A percentile compares a stretch with the other conserved stretches of the same genome.
phyloP scores from a whole-genome alignment of 2,113 vertebrate genomes.

The Dolichotis patagonum region DNA sequence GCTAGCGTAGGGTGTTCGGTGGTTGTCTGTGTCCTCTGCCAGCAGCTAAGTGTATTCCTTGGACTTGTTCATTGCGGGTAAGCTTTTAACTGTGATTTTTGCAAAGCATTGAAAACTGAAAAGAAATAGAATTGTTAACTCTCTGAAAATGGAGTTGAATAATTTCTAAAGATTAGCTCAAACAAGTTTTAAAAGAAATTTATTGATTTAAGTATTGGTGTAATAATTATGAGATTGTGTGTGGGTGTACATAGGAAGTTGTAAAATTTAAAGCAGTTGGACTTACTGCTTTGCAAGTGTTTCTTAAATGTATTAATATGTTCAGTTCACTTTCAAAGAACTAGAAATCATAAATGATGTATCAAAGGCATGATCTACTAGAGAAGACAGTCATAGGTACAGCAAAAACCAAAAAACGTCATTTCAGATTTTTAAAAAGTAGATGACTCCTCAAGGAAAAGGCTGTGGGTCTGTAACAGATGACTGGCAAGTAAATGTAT shows the following conservation, averaged over 20 bases:
- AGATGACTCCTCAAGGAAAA: background rate
- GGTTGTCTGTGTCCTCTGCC: background rate
- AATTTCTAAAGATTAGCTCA: conserved; percentile 33
- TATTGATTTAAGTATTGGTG: background rate
- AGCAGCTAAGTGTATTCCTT: background rate
- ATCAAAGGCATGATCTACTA: background rate
- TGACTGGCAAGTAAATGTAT: conserved; percentile 1
- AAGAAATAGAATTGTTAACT: background rate
- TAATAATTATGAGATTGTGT: background rate
- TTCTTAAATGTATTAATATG: conserved; percentile 33
- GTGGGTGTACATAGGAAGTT: background rate
- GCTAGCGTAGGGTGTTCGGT: background rate
- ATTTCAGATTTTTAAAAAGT: background rate
- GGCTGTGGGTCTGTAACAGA: background rate
- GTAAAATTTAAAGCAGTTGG: background rate
- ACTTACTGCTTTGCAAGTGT: background rate
- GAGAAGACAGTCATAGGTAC: background rate
- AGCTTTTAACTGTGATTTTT: background rate
- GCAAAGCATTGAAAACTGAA: background rate
- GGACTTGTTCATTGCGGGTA: background rate
- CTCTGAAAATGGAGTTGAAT: conserved; percentile 28
- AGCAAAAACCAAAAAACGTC: background rate
- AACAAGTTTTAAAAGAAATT: conserved; percentile 17
- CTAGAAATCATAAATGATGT: background rate
- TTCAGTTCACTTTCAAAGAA: background rate